These are phyloP conservation scores for Xenopus petersii DNA, from an alignment of 2,797 vertebrate genomes.

Conservation along the genomic window DNA sequence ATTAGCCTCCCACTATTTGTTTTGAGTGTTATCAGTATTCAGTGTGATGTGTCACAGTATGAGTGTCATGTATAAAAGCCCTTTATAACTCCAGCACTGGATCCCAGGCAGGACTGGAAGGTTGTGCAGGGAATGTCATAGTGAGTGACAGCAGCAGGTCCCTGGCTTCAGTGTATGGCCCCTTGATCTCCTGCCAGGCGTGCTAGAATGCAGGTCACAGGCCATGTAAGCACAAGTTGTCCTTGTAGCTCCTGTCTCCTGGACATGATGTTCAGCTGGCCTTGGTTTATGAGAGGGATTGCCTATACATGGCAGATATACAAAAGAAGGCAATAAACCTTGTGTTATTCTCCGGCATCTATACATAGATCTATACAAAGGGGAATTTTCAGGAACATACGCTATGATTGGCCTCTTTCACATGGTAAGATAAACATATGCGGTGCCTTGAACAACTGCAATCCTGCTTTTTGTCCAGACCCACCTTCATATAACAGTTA, in stretches of 20 bases:
- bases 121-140: constrained; percentile 5
- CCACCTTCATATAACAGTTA: too few species aligned
- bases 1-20: background rate
- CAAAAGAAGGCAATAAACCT: background rate
- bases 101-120: background rate
- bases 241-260: constrained; percentile 28
- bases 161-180: background rate
- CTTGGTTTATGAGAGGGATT: constrained; percentile 18
- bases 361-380: too few species aligned
- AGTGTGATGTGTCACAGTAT: constrained; percentile 1
- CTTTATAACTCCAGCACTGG: background rate
- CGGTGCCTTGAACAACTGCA: too few species aligned
- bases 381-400: too few species aligned
- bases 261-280: constrained; percentile 21
- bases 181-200: constrained; percentile 25
- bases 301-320: background rate
- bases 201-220: constrained; percentile 35
- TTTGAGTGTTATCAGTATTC: constrained; percentile 10
- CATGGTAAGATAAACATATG: too few species aligned
- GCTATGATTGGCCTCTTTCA: too few species aligned
- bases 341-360: too few species aligned
- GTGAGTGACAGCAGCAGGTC: constrained; percentile 46
- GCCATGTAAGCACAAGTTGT: constrained; percentile 40
- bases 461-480: too few species aligned
- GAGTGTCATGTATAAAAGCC: background rate